Percentiles rank a stretch among this genome's conserved stretches.
Conservation (phyloP, 2,797 vertebrate genomes). For the Phrynocephalus vlangalii region DNA sequence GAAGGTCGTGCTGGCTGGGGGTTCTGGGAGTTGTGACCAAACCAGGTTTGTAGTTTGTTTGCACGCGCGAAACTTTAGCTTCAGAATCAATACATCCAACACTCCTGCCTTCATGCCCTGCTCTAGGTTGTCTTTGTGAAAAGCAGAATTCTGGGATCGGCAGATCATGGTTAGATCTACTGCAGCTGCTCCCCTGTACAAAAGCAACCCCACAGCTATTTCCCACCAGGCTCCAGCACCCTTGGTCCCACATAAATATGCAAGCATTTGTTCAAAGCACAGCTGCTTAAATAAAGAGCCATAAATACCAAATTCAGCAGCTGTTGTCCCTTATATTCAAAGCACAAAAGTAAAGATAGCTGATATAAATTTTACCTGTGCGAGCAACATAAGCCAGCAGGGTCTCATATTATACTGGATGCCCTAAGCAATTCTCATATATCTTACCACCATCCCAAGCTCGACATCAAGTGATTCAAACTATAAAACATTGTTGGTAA, state of each 20-base stretch:
- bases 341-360: constrained; percentile 26
- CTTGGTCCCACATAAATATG: background rate
- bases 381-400: background rate
- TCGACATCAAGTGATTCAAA: constrained; percentile 11
- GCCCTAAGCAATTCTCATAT: background rate
- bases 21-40: too few species aligned
- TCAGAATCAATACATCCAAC: background rate
- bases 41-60: too few species aligned
- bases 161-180: background rate
- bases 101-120: background rate
- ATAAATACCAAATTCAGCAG: constrained; percentile 36
- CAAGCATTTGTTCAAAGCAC: background rate
- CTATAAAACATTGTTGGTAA: background rate
- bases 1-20: too few species aligned
- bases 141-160: background rate
- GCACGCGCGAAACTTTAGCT: too few species aligned
- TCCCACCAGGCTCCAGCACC: background rate
- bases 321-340: constrained; percentile 26
- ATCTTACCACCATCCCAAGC: constrained; percentile 11
- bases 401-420: constrained; percentile 10
- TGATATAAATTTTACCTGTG: constrained; percentile 25
- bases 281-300: constrained; percentile 25
- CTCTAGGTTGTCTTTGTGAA: background rate
- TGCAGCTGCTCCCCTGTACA: background rate
- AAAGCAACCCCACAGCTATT: background rate